Conservation (phyloP, 2,888 invertebrate species). For the Frankliniella fusca region DNA sequence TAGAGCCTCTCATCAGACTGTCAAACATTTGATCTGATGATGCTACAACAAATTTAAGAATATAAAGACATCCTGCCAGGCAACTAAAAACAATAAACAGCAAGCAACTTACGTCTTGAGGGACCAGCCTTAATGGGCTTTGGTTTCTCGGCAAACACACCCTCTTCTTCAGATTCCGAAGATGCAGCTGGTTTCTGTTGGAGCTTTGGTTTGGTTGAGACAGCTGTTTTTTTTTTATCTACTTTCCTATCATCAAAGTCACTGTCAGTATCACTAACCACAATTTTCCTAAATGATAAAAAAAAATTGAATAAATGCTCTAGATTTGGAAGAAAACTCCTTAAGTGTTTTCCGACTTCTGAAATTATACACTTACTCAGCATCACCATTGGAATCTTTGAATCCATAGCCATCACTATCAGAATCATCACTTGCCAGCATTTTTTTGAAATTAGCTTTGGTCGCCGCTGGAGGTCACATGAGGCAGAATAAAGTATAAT, state of each 20-base stretch:
- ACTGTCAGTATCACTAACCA: conserved; percentile 4
- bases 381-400: neutral
- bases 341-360: neutral
- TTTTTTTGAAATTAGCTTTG: conserved; percentile 14
- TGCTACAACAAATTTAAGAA: neutral
- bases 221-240: conserved; percentile 34
- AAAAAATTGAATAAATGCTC: neutral
- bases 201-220: conserved; percentile 33
- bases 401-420: neutral
- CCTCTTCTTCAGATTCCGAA: conserved; percentile 38
- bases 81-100: neutral
- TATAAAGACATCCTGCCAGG: neutral
- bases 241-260: neutral
- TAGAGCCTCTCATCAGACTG: neutral
- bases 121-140: conserved; percentile 29
- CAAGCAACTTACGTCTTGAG: neutral
- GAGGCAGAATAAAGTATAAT: neutral
- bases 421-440: neutral
- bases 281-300: neutral
- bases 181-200: conserved; percentile 36
- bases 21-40: conserved; percentile 16
- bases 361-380: neutral
- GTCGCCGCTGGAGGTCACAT: neutral
- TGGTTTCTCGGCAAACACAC: conserved; percentile 34
- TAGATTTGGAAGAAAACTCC: no score